Percentiles rank a stretch among this genome's conserved stretches.
These are phyloP conservation scores for Sphenopsis melanotis DNA, from an alignment of 2,797 vertebrate species.

Conservation along the genomic window DNA sequence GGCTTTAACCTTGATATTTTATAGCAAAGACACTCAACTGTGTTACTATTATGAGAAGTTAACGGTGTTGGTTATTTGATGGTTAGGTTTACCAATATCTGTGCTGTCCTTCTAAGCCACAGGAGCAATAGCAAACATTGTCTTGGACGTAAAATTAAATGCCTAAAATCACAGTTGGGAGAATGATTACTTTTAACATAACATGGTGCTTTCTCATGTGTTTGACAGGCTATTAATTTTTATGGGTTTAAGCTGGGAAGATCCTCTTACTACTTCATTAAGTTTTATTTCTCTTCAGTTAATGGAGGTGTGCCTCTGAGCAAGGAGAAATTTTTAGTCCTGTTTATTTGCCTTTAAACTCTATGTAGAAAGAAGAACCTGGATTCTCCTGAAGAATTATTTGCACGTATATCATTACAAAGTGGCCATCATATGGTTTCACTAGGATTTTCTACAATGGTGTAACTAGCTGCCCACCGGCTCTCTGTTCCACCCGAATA, in stretches of 20 bases:
- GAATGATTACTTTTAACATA: background rate
- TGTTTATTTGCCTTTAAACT: background rate
- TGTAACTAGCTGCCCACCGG: slow-evolving; percentile 73
- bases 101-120: background rate
- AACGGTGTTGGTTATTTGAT: background rate
- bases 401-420: background rate
- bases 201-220: background rate
- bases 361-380: background rate
- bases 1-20: background rate
- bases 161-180: background rate
- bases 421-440: background rate
- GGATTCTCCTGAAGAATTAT: background rate
- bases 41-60: background rate
- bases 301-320: background rate
- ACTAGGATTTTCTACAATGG: slow-evolving; percentile 70
- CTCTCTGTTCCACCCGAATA: slow-evolving; percentile 81
- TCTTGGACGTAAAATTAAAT: background rate
- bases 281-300: background rate
- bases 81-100: background rate
- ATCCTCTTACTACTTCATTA: background rate
- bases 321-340: background rate
- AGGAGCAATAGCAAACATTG: background rate
- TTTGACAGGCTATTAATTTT: background rate
- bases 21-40: background rate
- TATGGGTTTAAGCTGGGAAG: background rate